phyloP scores from a whole-genome alignment of 2,888 invertebrate genomes.

The Leucophora obtusa region DNA sequence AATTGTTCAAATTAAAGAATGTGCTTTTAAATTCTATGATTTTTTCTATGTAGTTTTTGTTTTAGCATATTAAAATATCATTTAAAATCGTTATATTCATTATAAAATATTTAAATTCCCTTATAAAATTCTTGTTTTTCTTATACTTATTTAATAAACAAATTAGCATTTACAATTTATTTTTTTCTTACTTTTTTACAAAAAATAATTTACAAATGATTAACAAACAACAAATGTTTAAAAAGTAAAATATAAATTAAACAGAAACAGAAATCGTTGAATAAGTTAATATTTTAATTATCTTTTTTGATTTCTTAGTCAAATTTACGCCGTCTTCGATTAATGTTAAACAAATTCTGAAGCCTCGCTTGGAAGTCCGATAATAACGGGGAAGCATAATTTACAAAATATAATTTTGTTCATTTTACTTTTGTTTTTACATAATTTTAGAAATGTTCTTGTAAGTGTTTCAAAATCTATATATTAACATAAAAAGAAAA shows the following conservation, averaged over 20 bases:
- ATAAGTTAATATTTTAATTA: not conserved
- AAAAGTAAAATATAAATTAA: not conserved
- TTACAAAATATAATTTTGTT: constrained; percentile 12
- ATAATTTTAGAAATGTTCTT: constrained; percentile 26
- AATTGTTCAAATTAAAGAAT: not conserved
- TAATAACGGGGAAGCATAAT: constrained; percentile 58
- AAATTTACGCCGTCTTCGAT: not conserved
- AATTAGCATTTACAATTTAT: constrained; percentile 31
- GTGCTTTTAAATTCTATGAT: not conserved
- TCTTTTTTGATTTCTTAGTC: not conserved
- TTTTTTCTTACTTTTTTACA: constrained; percentile 20
- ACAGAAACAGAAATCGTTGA: not conserved
- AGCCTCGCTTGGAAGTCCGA: constrained; percentile 54
- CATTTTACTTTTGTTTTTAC: constrained; percentile 4
- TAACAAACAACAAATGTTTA: constrained; percentile 38
- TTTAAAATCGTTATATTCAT: constrained; percentile 1
- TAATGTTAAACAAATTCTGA: constrained; percentile 17
- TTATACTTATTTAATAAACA: not conserved
- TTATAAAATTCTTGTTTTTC: not conserved
- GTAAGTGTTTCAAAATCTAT: constrained; percentile 23
- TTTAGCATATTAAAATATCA: not conserved
- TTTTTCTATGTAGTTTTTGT: not conserved
- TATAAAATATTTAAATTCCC: constrained; percentile 11
- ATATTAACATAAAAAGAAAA: constrained; percentile 20
- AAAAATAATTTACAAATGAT: constrained; percentile 40